A percentile compares a stretch with the other conserved stretches of the same genome.
Evolutionary conservation across 2,113 vertebrate genomes (phyloP).

Genomic region (Terrapene triunguis): DNA sequence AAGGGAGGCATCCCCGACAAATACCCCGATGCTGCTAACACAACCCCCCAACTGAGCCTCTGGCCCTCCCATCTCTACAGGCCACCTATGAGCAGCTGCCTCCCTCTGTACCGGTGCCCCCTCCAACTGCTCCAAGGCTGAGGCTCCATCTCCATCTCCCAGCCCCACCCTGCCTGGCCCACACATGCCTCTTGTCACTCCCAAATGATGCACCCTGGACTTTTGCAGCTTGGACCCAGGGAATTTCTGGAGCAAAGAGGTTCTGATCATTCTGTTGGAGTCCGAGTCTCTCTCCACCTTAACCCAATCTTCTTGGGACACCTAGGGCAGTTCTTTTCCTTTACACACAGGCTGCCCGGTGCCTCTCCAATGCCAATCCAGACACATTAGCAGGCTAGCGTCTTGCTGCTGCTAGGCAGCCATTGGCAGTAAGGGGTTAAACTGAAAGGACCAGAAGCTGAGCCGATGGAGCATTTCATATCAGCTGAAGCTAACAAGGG

Average conservation of each 20-base stretch:
- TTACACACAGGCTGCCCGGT: not conserved
- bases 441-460: not conserved
- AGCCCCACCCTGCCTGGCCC: not conserved
- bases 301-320: not conserved
- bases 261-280: not conserved
- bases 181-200: not conserved
- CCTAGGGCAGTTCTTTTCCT: not conserved
- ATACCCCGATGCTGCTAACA: not conserved
- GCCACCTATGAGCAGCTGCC: not conserved
- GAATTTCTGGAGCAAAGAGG: not conserved
- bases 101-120: not conserved
- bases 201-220: not conserved
- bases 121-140: no score
- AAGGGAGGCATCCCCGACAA: fast-evolving
- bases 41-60: not conserved
- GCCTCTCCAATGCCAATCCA: not conserved
- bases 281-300: no score
- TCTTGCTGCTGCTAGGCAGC: not conserved
- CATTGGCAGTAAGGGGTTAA: not conserved
- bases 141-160: no score
- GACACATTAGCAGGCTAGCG: not conserved
- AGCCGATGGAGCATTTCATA: fast-evolving
- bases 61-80: no score
- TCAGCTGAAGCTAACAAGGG: fast-evolving
- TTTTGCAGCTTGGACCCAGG: not conserved